phyloP scores from a whole-genome alignment of 1,140 invertebrate species.

The Neuroterus valhalla region DNA sequence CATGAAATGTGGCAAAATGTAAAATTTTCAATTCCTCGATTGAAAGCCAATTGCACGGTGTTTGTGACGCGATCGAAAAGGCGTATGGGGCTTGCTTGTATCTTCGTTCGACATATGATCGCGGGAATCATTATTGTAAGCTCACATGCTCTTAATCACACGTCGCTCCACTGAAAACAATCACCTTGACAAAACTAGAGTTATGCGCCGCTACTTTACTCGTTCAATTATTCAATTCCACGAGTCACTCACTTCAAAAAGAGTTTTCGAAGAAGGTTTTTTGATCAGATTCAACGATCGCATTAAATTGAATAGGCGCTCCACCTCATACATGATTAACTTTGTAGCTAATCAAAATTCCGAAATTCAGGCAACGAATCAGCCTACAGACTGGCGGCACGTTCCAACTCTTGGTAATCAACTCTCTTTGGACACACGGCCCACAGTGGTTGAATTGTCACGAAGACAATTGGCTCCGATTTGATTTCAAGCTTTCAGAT shows the following conservation, averaged over 20 bases:
- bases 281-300: no score
- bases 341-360: slow-evolving; percentile 68
- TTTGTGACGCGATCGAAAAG: slow-evolving; percentile 37
- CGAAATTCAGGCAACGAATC: slow-evolving; percentile 26
- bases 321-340: slow-evolving; percentile 52
- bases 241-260: no score
- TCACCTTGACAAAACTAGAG: slow-evolving; percentile 25
- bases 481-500: no score
- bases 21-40: not conserved
- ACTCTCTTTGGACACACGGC: not conserved
- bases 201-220: no score
- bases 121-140: not conserved
- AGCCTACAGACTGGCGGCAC: slow-evolving; percentile 53
- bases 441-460: no score
- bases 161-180: slow-evolving; percentile 36
- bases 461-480: not conserved
- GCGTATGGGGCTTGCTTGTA: slow-evolving; percentile 37
- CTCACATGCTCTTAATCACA: slow-evolving; percentile 34
- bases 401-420: slow-evolving; percentile 57
- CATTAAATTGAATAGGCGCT: not conserved
- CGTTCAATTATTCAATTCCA: not conserved
- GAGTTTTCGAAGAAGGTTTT: no score
- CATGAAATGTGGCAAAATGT: slow-evolving; percentile 19
- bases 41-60: slow-evolving; percentile 35
- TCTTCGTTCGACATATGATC: not conserved